Base-by-base conservation (phyloP, 2,113 vertebrate species). In the Toxostoma redivivum region DNA sequence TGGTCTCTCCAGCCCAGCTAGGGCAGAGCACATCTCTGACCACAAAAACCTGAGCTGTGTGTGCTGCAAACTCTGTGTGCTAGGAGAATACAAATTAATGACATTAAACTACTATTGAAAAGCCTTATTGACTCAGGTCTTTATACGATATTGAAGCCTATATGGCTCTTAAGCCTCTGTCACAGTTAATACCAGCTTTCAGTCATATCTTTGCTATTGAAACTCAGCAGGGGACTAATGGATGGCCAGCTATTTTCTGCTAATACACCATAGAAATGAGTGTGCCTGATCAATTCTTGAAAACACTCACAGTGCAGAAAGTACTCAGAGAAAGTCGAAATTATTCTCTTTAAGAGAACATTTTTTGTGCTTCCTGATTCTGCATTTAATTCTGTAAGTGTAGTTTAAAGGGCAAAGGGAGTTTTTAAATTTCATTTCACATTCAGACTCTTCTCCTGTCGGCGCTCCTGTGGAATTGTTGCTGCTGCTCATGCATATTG, bases 401-500 rank as follows among this genome's bases (percentile, higher is more conserved):
- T 70, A 84, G 56, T 93, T 90, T 91, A 90, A 96, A 94, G 85
- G 95, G 88, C 88, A 96, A 70, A 96, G 56, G 56, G 92, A 93
- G 44, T 61, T 92, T 80, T 95, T 78, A 92, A 88, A 81, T 94
- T 96, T 93, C 72, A 91, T 92, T 96, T 91, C 85, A 71, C 78
- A 94, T 96, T 88, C 95, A 66, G 66, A 69, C 33, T 62, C 71
- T 70, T 73, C 81, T 87, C 40, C 60, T 2, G 1, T 24, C 7
- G 5, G 79, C 33, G 66, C 58, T 89, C 80, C 71, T 54, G 67
- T 70, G 74, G 90, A 95, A 95, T 81, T 90, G 45, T 47, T 88
- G 73, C 56, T 57, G 82, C 72, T 93, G 35, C 60, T 94, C 40
- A 74, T 37, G 82, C 60, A 92, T 92, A 90, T 35, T 86, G 85